Evolutionary conservation across 2,888 invertebrate species (phyloP), one percentile per base, ranked within the genome.

Genomic region (Amiota mariae): DNA sequence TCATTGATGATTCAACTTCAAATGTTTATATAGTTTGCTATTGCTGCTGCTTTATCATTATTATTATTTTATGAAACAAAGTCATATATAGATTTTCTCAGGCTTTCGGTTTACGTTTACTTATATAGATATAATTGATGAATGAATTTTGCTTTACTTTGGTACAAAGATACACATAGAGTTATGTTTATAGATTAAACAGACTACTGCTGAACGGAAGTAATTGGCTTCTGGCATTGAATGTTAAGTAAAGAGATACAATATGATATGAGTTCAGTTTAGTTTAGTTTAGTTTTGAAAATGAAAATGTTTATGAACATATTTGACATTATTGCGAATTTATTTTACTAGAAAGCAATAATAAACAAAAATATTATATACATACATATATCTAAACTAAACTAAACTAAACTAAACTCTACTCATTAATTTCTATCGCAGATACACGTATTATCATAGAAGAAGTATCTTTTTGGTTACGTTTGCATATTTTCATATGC

Each of bases 401-500:
- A 11, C 57, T n/a, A n/a, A 15, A 57, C 57, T 0, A 15, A 59
- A 59, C 3, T 10, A 1, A 57, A 57, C 15, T 57, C 20, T 9
- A 57, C 57, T 13, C 57, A 15, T 36, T 36, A 36, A 36, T 4
- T 57, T 57, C 24, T 10, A 8, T 8, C 54, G 54, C 54, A 24
- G 24, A 24, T 24, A n/a, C n/a, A n/a, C n/a, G n/a, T n/a, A 24
- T 24, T 24, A 4, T 51, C 59, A 20, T 20, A 20, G 59, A 15
- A 57, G 20, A 59, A 20, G 20, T 59, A 59, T 63, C 46, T 46
- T 11, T 59, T 59, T 59, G 56, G 11, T 56, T 36, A 20, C 71
- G 54, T 72, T 72, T 49, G 72, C 68, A 68, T 72, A 72, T 68
- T 68, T 72, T 67, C 68, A 68, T 72, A 72, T 72, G 72, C 68